A percentile compares a stretch with the other conserved stretches of the same genome.
phyloP scores from a whole-genome alignment of 2,797 vertebrate genomes.

The Macroramphosus scolopax region DNA sequence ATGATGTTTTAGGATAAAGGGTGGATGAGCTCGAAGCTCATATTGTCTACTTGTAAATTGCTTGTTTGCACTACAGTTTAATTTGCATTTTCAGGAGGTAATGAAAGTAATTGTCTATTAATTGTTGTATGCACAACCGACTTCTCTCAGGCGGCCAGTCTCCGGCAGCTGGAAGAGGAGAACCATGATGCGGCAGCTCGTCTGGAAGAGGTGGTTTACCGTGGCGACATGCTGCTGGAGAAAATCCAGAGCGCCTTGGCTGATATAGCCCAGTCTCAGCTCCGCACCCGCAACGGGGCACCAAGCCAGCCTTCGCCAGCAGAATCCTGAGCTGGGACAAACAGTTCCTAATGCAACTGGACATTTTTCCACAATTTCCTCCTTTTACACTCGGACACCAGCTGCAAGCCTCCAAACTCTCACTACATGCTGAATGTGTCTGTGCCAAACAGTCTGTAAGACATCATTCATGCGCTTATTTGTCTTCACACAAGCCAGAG shows the following conservation, averaged over 20 bases:
- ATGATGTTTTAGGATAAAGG: background rate
- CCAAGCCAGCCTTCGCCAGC: slow-evolving; percentile 78
- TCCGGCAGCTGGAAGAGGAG: slow-evolving; percentile 93
- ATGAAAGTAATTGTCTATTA: too few species aligned
- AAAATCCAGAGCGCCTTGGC: slow-evolving; percentile 96
- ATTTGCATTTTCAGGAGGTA: too few species aligned
- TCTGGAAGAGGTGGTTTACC: slow-evolving; percentile 91
- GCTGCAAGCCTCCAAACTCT: too few species aligned
- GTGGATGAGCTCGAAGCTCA: too few species aligned
- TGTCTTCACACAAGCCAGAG: too few species aligned
- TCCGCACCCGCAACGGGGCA: slow-evolving; percentile 87
- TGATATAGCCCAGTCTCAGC: slow-evolving; percentile 95
- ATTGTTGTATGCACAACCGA: background rate
- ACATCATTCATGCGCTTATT: background rate
- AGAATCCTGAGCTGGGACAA: slow-evolving; percentile 76
- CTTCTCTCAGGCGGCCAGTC: slow-evolving; percentile 84
- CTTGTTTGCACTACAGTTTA: too few species aligned
- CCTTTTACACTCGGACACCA: too few species aligned
- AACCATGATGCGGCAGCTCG: slow-evolving; percentile 92
- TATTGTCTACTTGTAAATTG: too few species aligned
- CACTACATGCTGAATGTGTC: slow-evolving; percentile 1
- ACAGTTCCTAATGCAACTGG: too few species aligned
- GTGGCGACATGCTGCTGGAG: slow-evolving; percentile 91
- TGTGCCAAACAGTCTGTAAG: background rate
- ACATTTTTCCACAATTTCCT: too few species aligned